Conservation (phyloP, 64 coral and sea anemone species). For the Actinia tenebrosa region DNA sequence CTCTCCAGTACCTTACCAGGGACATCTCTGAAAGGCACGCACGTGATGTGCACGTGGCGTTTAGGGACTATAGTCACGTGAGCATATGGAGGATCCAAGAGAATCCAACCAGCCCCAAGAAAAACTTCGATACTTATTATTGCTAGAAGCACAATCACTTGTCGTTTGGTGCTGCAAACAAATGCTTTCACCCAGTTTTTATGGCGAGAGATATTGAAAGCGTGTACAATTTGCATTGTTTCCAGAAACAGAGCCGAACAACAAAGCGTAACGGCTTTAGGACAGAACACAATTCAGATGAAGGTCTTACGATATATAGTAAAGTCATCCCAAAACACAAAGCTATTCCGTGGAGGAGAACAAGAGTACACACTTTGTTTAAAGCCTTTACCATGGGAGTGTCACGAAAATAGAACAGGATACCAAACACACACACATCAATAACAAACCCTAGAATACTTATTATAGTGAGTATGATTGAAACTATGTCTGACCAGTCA, state of each 20-base stretch:
- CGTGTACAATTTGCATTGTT: conserved; percentile 29
- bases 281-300: conserved; percentile 19
- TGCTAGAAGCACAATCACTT: not conserved
- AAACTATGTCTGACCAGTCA: not conserved
- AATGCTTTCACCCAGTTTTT: not conserved
- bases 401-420: conserved; percentile 14
- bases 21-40: conserved; percentile 4
- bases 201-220: conserved; percentile 18
- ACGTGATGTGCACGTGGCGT: conserved; percentile 19
- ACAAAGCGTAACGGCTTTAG: conserved; percentile 10
- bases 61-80: not conserved
- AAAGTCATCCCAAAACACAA: conserved; percentile 28
- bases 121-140: not conserved
- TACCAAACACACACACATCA: not conserved
- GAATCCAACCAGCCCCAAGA: conserved; percentile 15
- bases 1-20: not conserved
- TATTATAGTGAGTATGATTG: not conserved
- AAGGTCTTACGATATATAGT: conserved; percentile 20
- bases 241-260: conserved; percentile 46
- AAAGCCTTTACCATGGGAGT: conserved; percentile 48
- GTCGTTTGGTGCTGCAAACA: conserved; percentile 1
- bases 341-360: conserved; percentile 28
- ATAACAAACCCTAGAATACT: conserved; percentile 12
- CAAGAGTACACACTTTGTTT: conserved; percentile 24
- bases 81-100: conserved; percentile 31